phyloP scores from a whole-genome alignment of 1,140 invertebrate species.

The Colletes gigas region DNA sequence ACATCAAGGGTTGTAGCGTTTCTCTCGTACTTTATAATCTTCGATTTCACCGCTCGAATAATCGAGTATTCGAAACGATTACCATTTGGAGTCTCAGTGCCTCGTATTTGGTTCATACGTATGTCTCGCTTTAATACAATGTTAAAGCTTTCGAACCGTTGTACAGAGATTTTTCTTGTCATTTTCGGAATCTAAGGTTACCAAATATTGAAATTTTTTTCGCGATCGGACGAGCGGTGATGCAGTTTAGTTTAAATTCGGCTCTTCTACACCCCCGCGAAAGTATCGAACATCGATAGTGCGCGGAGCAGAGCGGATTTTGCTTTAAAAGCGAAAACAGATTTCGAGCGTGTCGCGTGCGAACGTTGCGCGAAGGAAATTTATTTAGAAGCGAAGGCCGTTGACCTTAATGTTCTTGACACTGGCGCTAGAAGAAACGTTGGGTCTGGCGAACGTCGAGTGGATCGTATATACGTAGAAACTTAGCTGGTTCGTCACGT shows the following conservation, averaged over 20 bases:
- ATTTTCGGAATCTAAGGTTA: neutral
- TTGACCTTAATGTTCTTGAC: neutral
- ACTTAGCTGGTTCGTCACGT: constrained; percentile 34
- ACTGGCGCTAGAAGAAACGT: constrained; percentile 34
- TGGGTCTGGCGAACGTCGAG: constrained; percentile 28
- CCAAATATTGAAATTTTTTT: neutral
- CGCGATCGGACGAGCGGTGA: neutral
- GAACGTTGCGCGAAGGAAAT: neutral
- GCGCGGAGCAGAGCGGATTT: neutral
- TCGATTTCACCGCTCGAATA: too few species aligned
- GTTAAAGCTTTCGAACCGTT: neutral
- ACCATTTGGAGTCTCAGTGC: too few species aligned
- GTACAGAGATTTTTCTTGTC: neutral
- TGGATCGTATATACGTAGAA: constrained; percentile 31
- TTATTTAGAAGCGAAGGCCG: neutral
- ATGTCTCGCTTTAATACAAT: neutral
- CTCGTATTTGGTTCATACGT: too few species aligned
- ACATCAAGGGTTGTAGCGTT: neutral
- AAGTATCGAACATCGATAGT: neutral
- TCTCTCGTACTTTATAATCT: too few species aligned
- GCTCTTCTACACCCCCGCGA: neutral
- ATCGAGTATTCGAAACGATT: too few species aligned
- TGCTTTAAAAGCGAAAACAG: neutral
- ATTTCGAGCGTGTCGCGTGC: neutral
- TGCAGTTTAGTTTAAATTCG: neutral